These are phyloP conservation scores for Antheraea assamensis DNA, from an alignment of 2,888 invertebrate genomes.

Conservation along the genomic window DNA sequence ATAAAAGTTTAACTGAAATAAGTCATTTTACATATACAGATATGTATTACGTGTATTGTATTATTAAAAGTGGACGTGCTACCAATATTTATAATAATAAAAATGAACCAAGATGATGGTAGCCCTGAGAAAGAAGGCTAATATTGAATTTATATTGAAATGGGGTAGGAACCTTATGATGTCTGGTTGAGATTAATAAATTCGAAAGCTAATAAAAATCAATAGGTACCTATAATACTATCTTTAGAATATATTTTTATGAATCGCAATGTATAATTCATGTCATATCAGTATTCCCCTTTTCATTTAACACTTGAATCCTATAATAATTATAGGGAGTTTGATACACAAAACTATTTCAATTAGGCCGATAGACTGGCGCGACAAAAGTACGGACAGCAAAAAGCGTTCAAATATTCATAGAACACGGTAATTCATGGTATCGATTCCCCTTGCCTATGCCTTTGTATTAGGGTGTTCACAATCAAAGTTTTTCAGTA, in stretches of 20 bases:
- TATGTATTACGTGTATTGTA: too few relatives aligned
- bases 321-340: slow-evolving; percentile 33
- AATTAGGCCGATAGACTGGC: slow-evolving; percentile 59
- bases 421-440: slow-evolving; percentile 40
- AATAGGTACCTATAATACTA: too few relatives aligned
- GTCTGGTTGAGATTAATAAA: too few relatives aligned
- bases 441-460: slow-evolving; percentile 62
- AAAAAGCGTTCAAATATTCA: slow-evolving; percentile 76
- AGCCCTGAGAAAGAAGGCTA: too few relatives aligned
- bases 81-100: too few relatives aligned
- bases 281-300: not conserved
- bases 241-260: not conserved
- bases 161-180: too few relatives aligned
- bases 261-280: not conserved
- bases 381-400: slow-evolving; percentile 56
- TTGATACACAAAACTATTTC: slow-evolving; percentile 65
- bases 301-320: slow-evolving; percentile 35
- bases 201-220: too few relatives aligned
- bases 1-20: too few relatives aligned
- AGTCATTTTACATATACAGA: too few relatives aligned
- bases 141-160: too few relatives aligned
- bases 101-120: too few relatives aligned
- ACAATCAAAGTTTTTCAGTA: not conserved
- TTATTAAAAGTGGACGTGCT: too few relatives aligned
- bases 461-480: slow-evolving; percentile 30